These are phyloP conservation scores for Isichthys henryi DNA, from an alignment of 2,113 vertebrate species.

Conservation along the genomic window DNA sequence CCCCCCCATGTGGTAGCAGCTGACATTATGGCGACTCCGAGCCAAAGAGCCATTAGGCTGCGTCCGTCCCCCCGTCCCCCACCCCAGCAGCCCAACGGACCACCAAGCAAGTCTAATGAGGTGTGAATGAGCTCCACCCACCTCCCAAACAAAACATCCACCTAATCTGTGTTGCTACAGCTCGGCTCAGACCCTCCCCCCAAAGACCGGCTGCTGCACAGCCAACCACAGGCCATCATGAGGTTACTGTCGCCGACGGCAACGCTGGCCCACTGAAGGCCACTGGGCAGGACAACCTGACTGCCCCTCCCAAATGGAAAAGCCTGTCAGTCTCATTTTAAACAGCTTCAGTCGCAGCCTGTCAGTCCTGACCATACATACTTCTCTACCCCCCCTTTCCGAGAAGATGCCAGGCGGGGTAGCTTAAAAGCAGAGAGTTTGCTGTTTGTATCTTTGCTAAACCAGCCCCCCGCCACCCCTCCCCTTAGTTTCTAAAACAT, in stretches of 20 bases:
- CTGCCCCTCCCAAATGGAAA: conserved; percentile 33
- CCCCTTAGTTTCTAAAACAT: conserved; percentile 52
- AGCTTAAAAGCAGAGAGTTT: neutral
- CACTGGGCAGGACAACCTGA: conserved; percentile 35
- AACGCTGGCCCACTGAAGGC: neutral
- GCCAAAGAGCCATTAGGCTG: neutral
- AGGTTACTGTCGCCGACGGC: neutral
- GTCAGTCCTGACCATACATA: neutral
- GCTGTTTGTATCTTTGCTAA: neutral
- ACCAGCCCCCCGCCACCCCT: neutral
- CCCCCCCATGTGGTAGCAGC: neutral
- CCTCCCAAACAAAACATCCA: conserved; percentile 23
- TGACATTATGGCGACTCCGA: conserved; percentile 27
- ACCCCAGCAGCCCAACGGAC: conserved; percentile 18
- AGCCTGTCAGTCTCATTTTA: neutral
- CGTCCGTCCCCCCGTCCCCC: neutral
- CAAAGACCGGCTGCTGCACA: neutral
- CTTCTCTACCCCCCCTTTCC: neutral
- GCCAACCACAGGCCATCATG: neutral
- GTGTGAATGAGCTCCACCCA: conserved; percentile 44
- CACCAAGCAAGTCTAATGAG: conserved; percentile 31
- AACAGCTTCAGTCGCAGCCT: neutral
- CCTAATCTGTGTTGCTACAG: neutral
- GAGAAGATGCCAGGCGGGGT: neutral
- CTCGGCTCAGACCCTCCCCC: conserved; percentile 5